Evolutionary conservation across 2,888 invertebrate species (phyloP).

Genomic region (Eilema caniola): DNA sequence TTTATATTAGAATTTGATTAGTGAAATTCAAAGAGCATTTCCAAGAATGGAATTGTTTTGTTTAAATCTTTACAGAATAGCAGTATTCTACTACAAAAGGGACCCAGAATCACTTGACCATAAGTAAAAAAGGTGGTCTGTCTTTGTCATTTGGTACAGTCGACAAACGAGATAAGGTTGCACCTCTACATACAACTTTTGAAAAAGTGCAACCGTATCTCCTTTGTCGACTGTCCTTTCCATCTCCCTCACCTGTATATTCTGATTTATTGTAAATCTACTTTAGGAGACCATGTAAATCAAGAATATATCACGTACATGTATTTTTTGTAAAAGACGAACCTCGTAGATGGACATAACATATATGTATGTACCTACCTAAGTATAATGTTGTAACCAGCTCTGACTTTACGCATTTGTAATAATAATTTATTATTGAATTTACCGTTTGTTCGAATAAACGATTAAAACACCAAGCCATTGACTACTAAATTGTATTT

Average conservation of each 20-base stretch:
- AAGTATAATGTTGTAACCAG: conserved; percentile 30
- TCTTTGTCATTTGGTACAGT: too few relatives aligned
- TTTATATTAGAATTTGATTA: neutral
- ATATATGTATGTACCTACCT: conserved; percentile 14
- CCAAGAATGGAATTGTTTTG: too few relatives aligned
- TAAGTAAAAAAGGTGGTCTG: neutral
- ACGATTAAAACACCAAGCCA: conserved; percentile 57
- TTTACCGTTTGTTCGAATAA: conserved; percentile 48
- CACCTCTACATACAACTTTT: too few relatives aligned
- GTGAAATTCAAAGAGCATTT: neutral
- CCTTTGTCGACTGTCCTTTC: too few relatives aligned
- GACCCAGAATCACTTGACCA: neutral
- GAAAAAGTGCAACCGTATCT: too few relatives aligned
- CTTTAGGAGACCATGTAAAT: neutral
- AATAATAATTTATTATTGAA: conserved; percentile 44
- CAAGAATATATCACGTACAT: too few relatives aligned
- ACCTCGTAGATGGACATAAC: neutral
- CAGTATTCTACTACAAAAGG: neutral
- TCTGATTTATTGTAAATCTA: neutral
- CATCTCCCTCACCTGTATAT: neutral
- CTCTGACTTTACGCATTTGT: conserved; percentile 30
- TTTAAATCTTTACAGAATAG: too few relatives aligned
- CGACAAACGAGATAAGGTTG: too few relatives aligned
- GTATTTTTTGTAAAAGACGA: neutral
- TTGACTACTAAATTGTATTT: conserved; percentile 81